Base-by-base conservation (phyloP, 2,113 vertebrate genomes). In the Hypanus sabinus region DNA sequence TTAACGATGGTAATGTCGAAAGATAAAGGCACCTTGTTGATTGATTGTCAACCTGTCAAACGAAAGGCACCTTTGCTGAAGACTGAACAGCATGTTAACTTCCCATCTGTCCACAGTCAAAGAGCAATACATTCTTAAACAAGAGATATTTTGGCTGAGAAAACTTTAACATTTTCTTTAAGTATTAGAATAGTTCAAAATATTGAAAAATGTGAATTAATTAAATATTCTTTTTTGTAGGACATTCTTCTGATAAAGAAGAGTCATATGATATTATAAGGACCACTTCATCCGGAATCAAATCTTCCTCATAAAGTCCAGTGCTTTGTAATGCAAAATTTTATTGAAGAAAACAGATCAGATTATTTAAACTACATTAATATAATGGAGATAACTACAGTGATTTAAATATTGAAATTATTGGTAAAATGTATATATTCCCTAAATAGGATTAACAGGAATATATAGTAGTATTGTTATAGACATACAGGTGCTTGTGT, bases 191-290 rank as follows among this genome's bases (percentile, higher is more conserved):
- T 60, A 33, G 38, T 81, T 81, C 57, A 0, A 87, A 87, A 11
- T 60, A 30, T 16, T 22, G 36, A 92, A 92, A 88, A 71, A 92
- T 4, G 38, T 20, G 20, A 93, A 73, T 71, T 73, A 46, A 71
- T 11, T 93, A 10, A 93, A 73, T 68, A 27, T 46, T 22, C 57
- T 27, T 80, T 80, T 85, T 85, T 38, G 8, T 92, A 97, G 97
- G 95, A 97, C 97, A 0, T 97, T 97, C 95, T 97, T 97, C 95
- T 97, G 68, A 83, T 22, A n/a, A 73, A 55, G 81, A 87, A 85
- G 94, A 55, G 12, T 75, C 38, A 71, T 14, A 36, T 36, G 3
- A 91, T 70, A 75, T 55, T 22, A 93, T 9, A 55, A 27, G 14
- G 33, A 46, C 22, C 5, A 73, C 11, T 55, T 70, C 91, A 46